phyloP scores from a whole-genome alignment of 2,113 vertebrate species.

The Pristiophorus japonicus region DNA sequence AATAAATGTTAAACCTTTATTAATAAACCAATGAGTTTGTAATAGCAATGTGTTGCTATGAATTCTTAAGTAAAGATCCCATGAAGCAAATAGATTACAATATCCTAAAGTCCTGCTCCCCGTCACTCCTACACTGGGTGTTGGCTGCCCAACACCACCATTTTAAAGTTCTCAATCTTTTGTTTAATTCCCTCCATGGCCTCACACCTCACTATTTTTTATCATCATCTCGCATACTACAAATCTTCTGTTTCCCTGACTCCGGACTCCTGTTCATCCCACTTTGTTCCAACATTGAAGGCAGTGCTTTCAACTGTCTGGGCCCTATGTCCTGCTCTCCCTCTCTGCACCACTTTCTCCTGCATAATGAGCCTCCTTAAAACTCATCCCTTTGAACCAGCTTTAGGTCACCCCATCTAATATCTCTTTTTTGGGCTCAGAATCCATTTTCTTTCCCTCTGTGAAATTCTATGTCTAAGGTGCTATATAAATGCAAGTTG shows the following conservation, averaged over 20 bases:
- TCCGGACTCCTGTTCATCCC: background rate
- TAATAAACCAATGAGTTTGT: too few species aligned
- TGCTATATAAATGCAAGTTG: background rate
- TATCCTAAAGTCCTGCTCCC: too few species aligned
- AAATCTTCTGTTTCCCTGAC: background rate
- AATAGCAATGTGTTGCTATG: too few species aligned
- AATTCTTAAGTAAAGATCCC: too few species aligned
- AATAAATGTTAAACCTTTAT: too few species aligned
- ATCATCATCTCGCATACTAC: background rate
- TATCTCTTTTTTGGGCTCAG: background rate
- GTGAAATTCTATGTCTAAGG: background rate
- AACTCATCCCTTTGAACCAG: background rate
- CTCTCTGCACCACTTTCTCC: background rate
- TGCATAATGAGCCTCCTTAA: background rate
- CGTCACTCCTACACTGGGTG: background rate
- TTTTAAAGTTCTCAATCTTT: background rate
- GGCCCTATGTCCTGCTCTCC: background rate
- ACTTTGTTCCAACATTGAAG: background rate
- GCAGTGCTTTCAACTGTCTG: background rate
- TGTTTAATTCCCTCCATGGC: background rate
- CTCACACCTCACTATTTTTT: background rate
- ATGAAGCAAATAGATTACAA: too few species aligned
- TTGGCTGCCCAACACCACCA: background rate
- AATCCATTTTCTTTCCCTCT: background rate
- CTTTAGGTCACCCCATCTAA: background rate